Evolutionary conservation across 1,140 invertebrate species (phyloP).

Genomic region (Diplogasteroides magnus): DNA sequence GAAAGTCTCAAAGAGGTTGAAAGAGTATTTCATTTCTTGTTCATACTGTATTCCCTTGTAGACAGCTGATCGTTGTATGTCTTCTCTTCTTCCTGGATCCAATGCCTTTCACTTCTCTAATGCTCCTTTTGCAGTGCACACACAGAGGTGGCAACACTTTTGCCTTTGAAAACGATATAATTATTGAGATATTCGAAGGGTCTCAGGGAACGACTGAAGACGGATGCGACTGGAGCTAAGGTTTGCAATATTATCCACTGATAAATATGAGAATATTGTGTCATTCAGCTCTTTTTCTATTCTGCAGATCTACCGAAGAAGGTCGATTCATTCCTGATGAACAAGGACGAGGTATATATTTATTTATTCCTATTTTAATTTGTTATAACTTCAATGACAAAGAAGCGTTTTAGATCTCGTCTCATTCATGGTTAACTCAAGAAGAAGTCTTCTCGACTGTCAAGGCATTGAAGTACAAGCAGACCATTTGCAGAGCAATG

Average conservation of each 20-base stretch:
- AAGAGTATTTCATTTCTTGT: constrained; percentile 4
- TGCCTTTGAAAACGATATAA: too few relatives aligned
- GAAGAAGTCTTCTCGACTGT: neutral
- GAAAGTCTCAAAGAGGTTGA: constrained; percentile 45
- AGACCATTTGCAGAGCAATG: neutral
- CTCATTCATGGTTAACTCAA: neutral
- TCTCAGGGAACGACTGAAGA: constrained; percentile 24
- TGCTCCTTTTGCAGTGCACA: constrained; percentile 35
- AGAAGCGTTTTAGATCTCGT: neutral
- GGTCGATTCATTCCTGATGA: neutral
- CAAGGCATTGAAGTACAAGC: neutral
- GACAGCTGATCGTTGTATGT: constrained; percentile 43
- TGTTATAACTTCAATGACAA: neutral
- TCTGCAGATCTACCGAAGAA: neutral
- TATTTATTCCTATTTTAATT: neutral
- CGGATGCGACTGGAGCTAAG: constrained; percentile 21
- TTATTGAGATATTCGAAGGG: constrained; percentile 9
- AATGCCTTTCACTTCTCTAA: constrained; percentile 35
- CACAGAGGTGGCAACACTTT: constrained; percentile 14
- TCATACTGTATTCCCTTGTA: constrained; percentile 31
- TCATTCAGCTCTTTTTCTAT: neutral
- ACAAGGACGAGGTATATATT: neutral
- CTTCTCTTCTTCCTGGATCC: constrained; percentile 14
- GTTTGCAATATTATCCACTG: constrained; percentile 23
- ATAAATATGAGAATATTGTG: constrained; percentile 4